phyloP scores from a whole-genome alignment of 2,888 invertebrate species.

The Cerastis leucographa region DNA sequence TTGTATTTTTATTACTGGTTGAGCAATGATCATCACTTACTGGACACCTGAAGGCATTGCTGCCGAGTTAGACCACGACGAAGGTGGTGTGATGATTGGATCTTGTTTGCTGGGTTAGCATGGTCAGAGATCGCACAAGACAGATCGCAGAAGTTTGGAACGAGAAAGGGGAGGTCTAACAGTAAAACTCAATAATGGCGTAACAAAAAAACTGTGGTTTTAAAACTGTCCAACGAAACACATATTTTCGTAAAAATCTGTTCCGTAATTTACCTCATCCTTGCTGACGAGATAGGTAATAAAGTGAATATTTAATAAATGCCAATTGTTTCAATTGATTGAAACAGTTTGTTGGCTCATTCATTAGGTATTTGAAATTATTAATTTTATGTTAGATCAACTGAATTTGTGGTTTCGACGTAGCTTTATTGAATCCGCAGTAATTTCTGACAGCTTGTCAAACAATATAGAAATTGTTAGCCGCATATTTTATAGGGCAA shows the following conservation, averaged over 20 bases:
- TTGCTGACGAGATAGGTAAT: not conserved
- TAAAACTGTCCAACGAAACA: not conserved
- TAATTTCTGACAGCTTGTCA: constrained; percentile 51
- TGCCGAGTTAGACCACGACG: not conserved
- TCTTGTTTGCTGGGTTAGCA: not conserved
- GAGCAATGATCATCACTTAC: not conserved
- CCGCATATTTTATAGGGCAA: constrained; percentile 24
- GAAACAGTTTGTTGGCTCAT: too few species aligned
- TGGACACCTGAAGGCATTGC: not conserved
- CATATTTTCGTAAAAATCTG: not conserved
- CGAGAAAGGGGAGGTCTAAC: not conserved
- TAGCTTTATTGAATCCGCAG: constrained; percentile 24
- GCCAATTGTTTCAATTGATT: too few species aligned
- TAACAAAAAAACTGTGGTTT: not conserved
- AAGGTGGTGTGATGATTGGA: not conserved
- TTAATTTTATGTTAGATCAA: constrained; percentile 42
- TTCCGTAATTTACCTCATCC: not conserved
- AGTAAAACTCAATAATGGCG: not conserved
- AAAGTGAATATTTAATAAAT: too few species aligned
- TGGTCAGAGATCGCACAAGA: not conserved
- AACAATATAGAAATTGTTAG: constrained; percentile 45
- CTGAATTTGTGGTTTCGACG: constrained; percentile 51
- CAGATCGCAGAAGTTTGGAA: not conserved
- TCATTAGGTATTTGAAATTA: constrained; percentile 21
- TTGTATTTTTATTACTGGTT: not conserved